These are phyloP conservation scores for Eristalis intricaria DNA, from an alignment of 2,888 invertebrate species.

Conservation along the genomic window DNA sequence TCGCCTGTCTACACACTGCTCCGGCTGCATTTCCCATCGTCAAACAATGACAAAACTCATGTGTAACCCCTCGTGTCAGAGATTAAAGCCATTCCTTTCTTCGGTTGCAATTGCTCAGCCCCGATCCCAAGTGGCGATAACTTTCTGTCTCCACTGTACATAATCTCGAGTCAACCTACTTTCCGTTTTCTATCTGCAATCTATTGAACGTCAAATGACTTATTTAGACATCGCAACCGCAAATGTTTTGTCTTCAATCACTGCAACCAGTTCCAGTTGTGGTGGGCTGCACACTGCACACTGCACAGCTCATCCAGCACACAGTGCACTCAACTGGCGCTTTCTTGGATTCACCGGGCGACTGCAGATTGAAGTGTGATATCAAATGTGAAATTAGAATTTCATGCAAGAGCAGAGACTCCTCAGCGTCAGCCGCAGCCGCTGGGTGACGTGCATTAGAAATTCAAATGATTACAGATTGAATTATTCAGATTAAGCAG, in stretches of 20 bases:
- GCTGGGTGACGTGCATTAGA: constrained; percentile 29
- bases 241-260: constrained; percentile 66
- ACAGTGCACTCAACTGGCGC: constrained; percentile 38
- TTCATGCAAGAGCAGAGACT: constrained; percentile 51
- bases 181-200: constrained; percentile 36
- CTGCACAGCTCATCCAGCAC: not conserved
- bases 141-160: constrained; percentile 28
- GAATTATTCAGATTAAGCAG: constrained; percentile 53
- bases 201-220: constrained; percentile 57
- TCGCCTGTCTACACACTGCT: not conserved
- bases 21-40: not conserved
- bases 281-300: constrained; percentile 38
- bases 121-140: not conserved
- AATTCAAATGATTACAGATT: constrained; percentile 59
- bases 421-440: constrained; percentile 22
- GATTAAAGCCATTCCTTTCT: not conserved
- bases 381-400: constrained; percentile 70
- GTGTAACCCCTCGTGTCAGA: not conserved
- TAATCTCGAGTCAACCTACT: constrained; percentile 33
- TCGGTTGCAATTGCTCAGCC: no score
- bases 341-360: constrained; percentile 44
- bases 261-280: constrained; percentile 55
- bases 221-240: constrained; percentile 62
- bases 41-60: not conserved
- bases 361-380: constrained; percentile 63